Evolutionary conservation across 2,888 invertebrate genomes (phyloP).

Genomic region (Platerodrilus igneus): DNA sequence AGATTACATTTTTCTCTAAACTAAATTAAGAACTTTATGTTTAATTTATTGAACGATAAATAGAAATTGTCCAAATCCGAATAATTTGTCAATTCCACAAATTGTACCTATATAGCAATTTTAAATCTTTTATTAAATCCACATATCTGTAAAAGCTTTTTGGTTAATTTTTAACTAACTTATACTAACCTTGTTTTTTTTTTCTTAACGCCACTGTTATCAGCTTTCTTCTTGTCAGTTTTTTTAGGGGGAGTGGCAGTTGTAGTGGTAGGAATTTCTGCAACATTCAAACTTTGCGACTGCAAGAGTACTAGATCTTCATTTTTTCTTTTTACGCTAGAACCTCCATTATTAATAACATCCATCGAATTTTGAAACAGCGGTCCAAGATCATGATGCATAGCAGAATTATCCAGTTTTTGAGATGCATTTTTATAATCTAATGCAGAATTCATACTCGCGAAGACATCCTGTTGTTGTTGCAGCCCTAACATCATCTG

Average conservation of each 20-base stretch:
- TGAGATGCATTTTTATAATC: conserved; percentile 49
- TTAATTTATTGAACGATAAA: too few relatives aligned
- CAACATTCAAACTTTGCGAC: conserved; percentile 48
- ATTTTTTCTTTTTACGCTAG: conserved; percentile 42
- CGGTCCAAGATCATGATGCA: conserved; percentile 46
- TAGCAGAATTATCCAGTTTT: conserved; percentile 48
- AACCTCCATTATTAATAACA: conserved; percentile 30
- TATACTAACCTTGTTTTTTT: conserved; percentile 79
- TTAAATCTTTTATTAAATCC: too few relatives aligned
- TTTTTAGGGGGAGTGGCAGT: conserved; percentile 52
- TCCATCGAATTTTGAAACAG: conserved; percentile 38
- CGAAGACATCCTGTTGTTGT: conserved; percentile 44
- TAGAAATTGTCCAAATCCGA: too few relatives aligned
- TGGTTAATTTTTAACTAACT: too few relatives aligned
- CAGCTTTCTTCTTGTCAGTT: conserved; percentile 74
- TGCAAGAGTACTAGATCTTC: conserved; percentile 48
- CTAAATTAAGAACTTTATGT: too few relatives aligned
- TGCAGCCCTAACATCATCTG: conserved; percentile 64
- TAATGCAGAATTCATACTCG: conserved; percentile 48
- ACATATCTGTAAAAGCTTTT: too few relatives aligned
- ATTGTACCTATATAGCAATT: too few relatives aligned
- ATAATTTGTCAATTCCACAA: too few relatives aligned
- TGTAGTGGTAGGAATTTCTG: conserved; percentile 42
- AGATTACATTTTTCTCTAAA: too few relatives aligned
- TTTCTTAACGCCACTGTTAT: conserved; percentile 84